Conservation (phyloP, 2,888 invertebrate species). For the Horisme vitalbata region DNA sequence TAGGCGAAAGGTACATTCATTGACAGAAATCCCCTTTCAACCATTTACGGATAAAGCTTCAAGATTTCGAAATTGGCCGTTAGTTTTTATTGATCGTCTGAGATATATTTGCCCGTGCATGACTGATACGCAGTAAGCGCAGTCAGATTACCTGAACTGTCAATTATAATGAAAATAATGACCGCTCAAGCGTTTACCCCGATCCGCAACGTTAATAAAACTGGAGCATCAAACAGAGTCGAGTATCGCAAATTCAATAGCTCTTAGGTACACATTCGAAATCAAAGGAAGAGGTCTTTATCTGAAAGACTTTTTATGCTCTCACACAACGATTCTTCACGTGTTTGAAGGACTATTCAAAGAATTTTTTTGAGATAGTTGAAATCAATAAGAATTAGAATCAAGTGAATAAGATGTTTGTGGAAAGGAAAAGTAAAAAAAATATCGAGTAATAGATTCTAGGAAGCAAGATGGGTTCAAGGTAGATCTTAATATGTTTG, state of each 20-base stretch:
- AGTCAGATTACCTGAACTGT: slow-evolving; percentile 24
- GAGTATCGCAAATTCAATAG: slow-evolving; percentile 31
- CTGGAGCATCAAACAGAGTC: slow-evolving; percentile 24
- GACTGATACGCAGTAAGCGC: slow-evolving; percentile 3
- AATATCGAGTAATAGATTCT: no score
- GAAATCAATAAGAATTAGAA: neutral
- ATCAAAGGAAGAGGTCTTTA: slow-evolving; percentile 26
- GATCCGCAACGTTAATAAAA: slow-evolving; percentile 23
- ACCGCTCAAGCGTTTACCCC: slow-evolving; percentile 21
- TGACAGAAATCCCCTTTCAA: no score
- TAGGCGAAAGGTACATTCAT: no score
- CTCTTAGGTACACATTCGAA: slow-evolving; percentile 28
- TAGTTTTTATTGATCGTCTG: no score
- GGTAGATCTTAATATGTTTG: no score
- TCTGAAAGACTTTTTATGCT: slow-evolving; percentile 28
- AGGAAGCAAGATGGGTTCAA: no score
- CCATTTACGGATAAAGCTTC: no score
- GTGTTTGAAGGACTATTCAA: slow-evolving; percentile 19
- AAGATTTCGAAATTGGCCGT: no score
- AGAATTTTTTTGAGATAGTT: slow-evolving; percentile 2
- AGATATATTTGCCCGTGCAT: no score
- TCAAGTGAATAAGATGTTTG: no score
- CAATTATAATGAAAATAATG: slow-evolving; percentile 34
- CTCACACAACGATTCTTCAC: no score
- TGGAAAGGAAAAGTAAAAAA: no score